A percentile compares a stretch with the other conserved stretches of the same genome.
phyloP scores from a whole-genome alignment of 2,888 invertebrate genomes.

The Geotrupes spiniger region DNA sequence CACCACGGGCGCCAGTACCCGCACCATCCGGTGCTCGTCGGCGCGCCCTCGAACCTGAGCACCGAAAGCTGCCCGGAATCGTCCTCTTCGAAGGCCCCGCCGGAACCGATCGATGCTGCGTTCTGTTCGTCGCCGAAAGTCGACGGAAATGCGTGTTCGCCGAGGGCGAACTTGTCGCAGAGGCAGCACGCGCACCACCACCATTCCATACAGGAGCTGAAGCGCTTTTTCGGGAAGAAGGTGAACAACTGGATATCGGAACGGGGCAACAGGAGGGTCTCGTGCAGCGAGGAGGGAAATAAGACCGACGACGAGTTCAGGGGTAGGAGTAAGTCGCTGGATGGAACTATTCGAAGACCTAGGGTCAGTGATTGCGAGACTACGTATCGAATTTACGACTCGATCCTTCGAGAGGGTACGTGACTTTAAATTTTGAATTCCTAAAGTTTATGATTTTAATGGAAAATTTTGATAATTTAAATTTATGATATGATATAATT shows the following conservation, averaged over 20 bases:
- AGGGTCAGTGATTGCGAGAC: conserved; percentile 69
- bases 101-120: conserved; percentile 34
- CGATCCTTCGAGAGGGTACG: conserved; percentile 71
- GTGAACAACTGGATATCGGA: conserved; percentile 68
- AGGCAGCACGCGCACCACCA: conserved; percentile 49
- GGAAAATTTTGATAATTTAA: too few species aligned
- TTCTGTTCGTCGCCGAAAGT: conserved; percentile 33
- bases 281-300: conserved; percentile 50
- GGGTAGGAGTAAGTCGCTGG: conserved; percentile 75
- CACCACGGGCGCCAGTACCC: conserved; percentile 43
- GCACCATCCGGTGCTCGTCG: conserved; percentile 34
- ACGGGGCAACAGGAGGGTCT: conserved; percentile 38
- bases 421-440: too few species aligned
- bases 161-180: conserved; percentile 22
- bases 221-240: conserved; percentile 72
- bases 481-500: too few species aligned
- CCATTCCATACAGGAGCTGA: conserved; percentile 74
- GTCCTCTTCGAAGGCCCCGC: conserved; percentile 32
- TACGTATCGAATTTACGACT: conserved; percentile 78
- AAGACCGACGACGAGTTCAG: conserved; percentile 64
- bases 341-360: conserved; percentile 57
- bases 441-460: too few species aligned
- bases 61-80: conserved; percentile 41
- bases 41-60: conserved; percentile 23
- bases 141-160: conserved; percentile 26